A percentile compares a stretch with the other conserved stretches of the same genome.
Evolutionary conservation across 2,888 invertebrate genomes (phyloP).

Genomic region (Automeris io): DNA sequence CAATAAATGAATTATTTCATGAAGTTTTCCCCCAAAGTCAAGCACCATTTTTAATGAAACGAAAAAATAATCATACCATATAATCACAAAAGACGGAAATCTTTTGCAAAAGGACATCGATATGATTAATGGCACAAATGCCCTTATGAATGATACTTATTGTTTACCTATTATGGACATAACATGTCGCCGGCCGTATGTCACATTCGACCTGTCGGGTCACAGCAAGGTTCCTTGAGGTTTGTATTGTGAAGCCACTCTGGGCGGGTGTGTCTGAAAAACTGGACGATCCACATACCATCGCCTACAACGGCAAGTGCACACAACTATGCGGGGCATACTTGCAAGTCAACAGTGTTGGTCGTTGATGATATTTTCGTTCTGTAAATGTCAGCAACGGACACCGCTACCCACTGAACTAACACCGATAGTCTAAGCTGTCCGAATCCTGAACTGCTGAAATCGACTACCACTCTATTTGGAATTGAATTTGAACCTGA

Average conservation of each 20-base stretch:
- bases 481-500: conserved; percentile 39
- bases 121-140: conserved; percentile 54
- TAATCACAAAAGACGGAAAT: conserved; percentile 29
- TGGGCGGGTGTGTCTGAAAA: conserved; percentile 75
- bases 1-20: not conserved
- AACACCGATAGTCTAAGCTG: conserved; percentile 39
- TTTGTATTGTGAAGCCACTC: conserved; percentile 68
- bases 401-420: conserved; percentile 61
- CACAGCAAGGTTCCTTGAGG: conserved; percentile 59
- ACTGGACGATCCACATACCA: conserved; percentile 77
- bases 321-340: conserved; percentile 55
- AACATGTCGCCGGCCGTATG: conserved; percentile 70
- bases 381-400: conserved; percentile 73
- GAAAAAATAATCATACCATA: conserved; percentile 55
- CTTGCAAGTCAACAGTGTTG: conserved; percentile 59
- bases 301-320: conserved; percentile 72
- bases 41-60: conserved; percentile 10
- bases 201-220: conserved; percentile 66
- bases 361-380: conserved; percentile 65
- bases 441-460: conserved; percentile 56
- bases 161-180: conserved; percentile 72
- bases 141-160: conserved; percentile 76
- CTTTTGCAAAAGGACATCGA: conserved; percentile 24
- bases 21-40: not conserved
- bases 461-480: conserved; percentile 33